Conservation (phyloP, 2,113 vertebrate genomes). For the Platysteira castanea region DNA sequence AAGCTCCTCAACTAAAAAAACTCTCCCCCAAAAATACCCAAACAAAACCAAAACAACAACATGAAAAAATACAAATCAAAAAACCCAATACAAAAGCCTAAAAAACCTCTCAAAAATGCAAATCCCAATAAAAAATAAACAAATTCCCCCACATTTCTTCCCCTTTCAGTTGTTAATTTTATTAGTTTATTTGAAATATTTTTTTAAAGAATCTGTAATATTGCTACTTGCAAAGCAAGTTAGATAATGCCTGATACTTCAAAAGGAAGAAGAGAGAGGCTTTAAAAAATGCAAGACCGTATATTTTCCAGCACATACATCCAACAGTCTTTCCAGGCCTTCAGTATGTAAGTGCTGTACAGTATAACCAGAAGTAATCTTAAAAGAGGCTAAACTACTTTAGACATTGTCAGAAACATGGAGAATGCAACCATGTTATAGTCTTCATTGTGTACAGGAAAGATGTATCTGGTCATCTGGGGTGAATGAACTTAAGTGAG, state of each 20-base stretch:
- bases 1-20: not conserved
- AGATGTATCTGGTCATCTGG: not conserved
- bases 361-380: not conserved
- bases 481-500: not conserved
- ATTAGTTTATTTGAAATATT: not conserved
- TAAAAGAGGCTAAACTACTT: not conserved
- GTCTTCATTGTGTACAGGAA: not conserved
- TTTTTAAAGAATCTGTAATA: not conserved
- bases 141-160: not conserved
- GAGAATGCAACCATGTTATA: not conserved
- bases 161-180: not conserved
- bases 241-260: not conserved
- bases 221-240: not conserved
- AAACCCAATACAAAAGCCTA: not conserved
- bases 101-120: not conserved
- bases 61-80: fast-evolving
- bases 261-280: not conserved
- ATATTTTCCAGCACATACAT: not conserved
- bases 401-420: not conserved
- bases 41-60: not conserved
- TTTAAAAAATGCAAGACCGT: not conserved
- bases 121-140: not conserved
- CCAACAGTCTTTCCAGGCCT: not conserved
- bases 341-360: not conserved
- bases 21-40: too few relatives aligned